Percentiles rank a stretch among this genome's conserved stretches.
phyloP scores from a whole-genome alignment of 2,797 vertebrate species.

The Remorina albescens region DNA sequence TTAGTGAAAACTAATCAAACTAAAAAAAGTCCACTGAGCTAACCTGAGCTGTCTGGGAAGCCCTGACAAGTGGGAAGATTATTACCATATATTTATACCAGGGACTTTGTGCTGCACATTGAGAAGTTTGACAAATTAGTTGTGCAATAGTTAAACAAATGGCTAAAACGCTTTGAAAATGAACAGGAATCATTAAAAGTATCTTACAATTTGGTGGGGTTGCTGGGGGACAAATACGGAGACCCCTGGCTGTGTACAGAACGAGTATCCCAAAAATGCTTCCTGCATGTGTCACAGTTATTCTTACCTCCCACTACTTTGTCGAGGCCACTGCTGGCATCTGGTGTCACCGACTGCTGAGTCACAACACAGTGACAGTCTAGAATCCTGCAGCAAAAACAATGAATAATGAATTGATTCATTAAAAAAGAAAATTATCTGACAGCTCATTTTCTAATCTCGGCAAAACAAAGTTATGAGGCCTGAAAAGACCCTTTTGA shows the following conservation, averaged over 20 bases:
- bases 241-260: slow-evolving; percentile 45
- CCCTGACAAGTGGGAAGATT: not conserved
- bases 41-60: not conserved
- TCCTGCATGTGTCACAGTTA: slow-evolving; percentile 74
- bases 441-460: not conserved
- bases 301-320: slow-evolving; percentile 70
- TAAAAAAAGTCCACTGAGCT: not conserved
- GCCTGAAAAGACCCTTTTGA: not conserved
- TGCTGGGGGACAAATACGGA: slow-evolving; percentile 32
- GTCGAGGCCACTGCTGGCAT: slow-evolving; percentile 47
- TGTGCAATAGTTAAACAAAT: not conserved
- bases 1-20: not conserved
- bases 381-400: slow-evolving; percentile 37
- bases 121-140: not conserved
- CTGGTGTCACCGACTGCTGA: slow-evolving; percentile 74
- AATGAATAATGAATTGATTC: slow-evolving; percentile 42
- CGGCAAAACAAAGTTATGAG: not conserved
- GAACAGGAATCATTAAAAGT: not conserved
- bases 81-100: slow-evolving; percentile 8
- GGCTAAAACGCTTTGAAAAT: not conserved
- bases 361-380: slow-evolving; percentile 63
- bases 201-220: slow-evolving; percentile 19
- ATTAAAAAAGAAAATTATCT: not conserved
- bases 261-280: slow-evolving; percentile 58
- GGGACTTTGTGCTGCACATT: not conserved